A percentile compares a stretch with the other conserved stretches of the same genome.
phyloP scores from a whole-genome alignment of 2,113 vertebrate genomes.

The Leptodactylus fuscus region DNA sequence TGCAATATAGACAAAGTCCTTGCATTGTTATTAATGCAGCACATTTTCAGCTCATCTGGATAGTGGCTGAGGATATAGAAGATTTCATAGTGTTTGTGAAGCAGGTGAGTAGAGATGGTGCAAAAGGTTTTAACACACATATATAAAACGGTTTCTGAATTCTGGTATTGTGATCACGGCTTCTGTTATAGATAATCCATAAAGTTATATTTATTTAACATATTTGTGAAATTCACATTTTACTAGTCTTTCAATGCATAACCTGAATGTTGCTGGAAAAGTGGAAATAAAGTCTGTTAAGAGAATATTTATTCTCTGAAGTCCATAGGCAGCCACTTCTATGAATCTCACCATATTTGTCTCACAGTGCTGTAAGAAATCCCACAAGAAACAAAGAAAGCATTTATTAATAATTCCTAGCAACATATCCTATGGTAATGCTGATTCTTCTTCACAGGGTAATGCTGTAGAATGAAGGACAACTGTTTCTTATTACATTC shows the following conservation, averaged over 20 bases:
- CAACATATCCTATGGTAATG: background rate
- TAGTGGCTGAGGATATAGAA: too few relatives aligned
- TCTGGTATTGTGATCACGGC: too few relatives aligned
- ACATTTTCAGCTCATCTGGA: too few relatives aligned
- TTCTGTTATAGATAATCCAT: too few relatives aligned
- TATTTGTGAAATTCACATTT: too few relatives aligned
- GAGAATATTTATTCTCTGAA: background rate
- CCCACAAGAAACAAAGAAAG: background rate
- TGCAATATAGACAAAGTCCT: too few relatives aligned
- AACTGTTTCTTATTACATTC: background rate
- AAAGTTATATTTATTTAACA: too few relatives aligned
- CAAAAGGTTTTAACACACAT: too few relatives aligned
- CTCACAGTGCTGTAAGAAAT: background rate
- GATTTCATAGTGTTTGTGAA: too few relatives aligned
- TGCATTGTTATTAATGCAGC: too few relatives aligned
- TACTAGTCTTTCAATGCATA: background rate
- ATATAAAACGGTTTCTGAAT: too few relatives aligned
- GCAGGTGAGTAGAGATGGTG: too few relatives aligned
- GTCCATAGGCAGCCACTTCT: background rate
- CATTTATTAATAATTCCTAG: background rate
- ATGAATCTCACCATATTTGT: background rate
- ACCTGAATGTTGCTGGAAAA: background rate
- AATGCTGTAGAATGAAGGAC: background rate
- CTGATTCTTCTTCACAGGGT: background rate
- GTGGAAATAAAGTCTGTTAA: background rate